Conservation (phyloP, 2,888 invertebrate species). For the Apantesis nais region DNA sequence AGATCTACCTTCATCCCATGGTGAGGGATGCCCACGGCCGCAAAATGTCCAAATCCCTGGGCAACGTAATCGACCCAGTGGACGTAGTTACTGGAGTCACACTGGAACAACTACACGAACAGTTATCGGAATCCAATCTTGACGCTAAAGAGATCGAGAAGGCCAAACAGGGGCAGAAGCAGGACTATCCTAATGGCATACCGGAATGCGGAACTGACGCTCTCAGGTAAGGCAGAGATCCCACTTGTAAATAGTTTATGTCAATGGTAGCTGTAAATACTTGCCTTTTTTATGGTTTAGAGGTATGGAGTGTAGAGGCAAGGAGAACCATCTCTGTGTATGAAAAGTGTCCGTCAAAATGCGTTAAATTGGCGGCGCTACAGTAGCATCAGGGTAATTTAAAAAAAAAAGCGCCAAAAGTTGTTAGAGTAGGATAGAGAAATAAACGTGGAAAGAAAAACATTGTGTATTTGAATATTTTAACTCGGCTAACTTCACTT, state of each 20-base stretch:
- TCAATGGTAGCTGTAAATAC: too few relatives aligned
- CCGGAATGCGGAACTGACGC: slow-evolving; percentile 99
- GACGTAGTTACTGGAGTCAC: slow-evolving; percentile 96
- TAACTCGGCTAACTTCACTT: too few relatives aligned
- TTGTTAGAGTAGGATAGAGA: too few relatives aligned
- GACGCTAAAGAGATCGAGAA: slow-evolving; percentile 93
- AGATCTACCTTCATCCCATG: slow-evolving; percentile 98
- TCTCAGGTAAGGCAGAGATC: slow-evolving; percentile 88
- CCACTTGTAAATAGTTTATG: neutral
- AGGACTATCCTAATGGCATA: slow-evolving; percentile 95
- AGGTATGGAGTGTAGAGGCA: too few relatives aligned
- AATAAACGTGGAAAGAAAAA: too few relatives aligned
- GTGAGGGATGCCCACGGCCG: slow-evolving; percentile 98
- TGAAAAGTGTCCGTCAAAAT: too few relatives aligned
- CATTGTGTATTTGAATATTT: too few relatives aligned
- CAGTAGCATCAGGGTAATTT: too few relatives aligned
- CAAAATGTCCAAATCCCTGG: slow-evolving; percentile 99
- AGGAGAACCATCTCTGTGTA: too few relatives aligned
- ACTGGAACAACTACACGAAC: slow-evolving; percentile 91
- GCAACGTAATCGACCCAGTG: slow-evolving; percentile 98
- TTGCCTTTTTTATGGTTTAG: too few relatives aligned
- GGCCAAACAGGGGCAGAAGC: slow-evolving; percentile 90
- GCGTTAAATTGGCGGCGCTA: too few relatives aligned
- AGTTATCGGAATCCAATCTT: slow-evolving; percentile 91
- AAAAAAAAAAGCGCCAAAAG: too few relatives aligned